Percentiles rank a stretch among this genome's conserved stretches.
phyloP scores from a whole-genome alignment of 2,797 vertebrate genomes.

The Steatocranus sp. region DNA sequence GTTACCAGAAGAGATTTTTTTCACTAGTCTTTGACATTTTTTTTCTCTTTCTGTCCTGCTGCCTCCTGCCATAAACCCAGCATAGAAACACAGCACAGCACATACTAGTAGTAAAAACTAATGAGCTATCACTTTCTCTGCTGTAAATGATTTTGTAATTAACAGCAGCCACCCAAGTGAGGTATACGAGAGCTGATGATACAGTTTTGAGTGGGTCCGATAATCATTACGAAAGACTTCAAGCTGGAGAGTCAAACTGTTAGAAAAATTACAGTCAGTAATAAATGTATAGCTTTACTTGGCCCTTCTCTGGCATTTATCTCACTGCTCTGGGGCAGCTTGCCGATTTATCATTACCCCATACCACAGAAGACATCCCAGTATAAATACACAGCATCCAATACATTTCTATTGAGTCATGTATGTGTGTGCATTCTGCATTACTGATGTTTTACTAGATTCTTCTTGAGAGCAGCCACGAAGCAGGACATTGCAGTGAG shows the following conservation, averaged over 20 bases:
- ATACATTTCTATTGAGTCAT: slow-evolving; percentile 23
- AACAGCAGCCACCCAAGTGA: slow-evolving; percentile 65
- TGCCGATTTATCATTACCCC: slow-evolving; percentile 21
- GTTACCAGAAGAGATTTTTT: slow-evolving; percentile 44
- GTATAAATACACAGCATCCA: slow-evolving; percentile 11
- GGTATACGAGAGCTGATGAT: slow-evolving; percentile 53
- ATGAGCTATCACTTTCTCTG: slow-evolving; percentile 64
- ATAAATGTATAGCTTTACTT: background rate
- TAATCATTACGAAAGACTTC: slow-evolving; percentile 37
- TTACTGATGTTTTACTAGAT: slow-evolving; percentile 48
- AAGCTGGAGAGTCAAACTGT: slow-evolving; percentile 22
- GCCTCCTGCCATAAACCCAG: slow-evolving; percentile 50
- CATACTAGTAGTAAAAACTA: slow-evolving; percentile 65
- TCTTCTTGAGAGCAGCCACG: slow-evolving; percentile 29
- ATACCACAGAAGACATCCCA: slow-evolving; percentile 17
- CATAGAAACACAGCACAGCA: slow-evolving; percentile 34
- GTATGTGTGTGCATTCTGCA: slow-evolving; percentile 7
- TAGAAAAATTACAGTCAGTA: background rate
- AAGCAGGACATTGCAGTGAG: slow-evolving; percentile 22
- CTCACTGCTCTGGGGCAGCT: slow-evolving; percentile 31
- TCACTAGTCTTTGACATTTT: slow-evolving; percentile 42
- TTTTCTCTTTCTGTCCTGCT: slow-evolving; percentile 39
- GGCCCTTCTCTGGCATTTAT: slow-evolving; percentile 14
- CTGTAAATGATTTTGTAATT: slow-evolving; percentile 69
- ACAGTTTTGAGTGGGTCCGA: slow-evolving; percentile 27